phyloP scores from a whole-genome alignment of 2,888 invertebrate genomes.

The Cryptus armator region DNA sequence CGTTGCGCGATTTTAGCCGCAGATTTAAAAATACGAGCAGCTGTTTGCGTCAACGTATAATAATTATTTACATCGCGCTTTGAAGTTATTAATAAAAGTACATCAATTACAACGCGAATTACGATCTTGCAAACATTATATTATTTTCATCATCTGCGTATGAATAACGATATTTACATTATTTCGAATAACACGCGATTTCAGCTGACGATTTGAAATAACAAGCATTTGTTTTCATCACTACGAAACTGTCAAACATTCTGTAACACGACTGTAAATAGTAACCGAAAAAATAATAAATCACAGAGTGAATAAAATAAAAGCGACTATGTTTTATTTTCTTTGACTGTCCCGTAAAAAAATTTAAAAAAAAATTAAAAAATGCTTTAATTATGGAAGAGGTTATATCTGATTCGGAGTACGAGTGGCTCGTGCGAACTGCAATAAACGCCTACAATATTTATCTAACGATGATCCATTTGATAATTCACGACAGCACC shows the following conservation, averaged over 20 bases:
- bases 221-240: not conserved
- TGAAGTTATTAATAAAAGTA: no score
- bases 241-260: not conserved
- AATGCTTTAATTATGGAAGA: slow-evolving; percentile 65
- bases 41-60: not conserved
- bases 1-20: not conserved
- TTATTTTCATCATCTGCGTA: no score
- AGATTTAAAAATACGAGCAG: not conserved
- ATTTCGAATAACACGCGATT: no score
- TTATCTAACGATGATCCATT: slow-evolving; percentile 79
- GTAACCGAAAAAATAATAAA: not conserved
- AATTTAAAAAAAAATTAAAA: slow-evolving; percentile 5
- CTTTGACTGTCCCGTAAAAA: not conserved
- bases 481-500: slow-evolving; percentile 76
- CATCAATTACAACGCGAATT: no score
- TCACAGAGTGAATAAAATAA: not conserved
- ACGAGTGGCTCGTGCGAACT: slow-evolving; percentile 78
- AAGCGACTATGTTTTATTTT: not conserved
- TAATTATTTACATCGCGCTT: no score
- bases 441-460: slow-evolving; percentile 79
- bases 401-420: slow-evolving; percentile 76
- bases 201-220: not conserved
- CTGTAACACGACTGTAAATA: not conserved
- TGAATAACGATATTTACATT: no score
- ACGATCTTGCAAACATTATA: no score